Base-by-base conservation (phyloP, 2,888 invertebrate genomes). In the Chaitophorus viminalis region DNA sequence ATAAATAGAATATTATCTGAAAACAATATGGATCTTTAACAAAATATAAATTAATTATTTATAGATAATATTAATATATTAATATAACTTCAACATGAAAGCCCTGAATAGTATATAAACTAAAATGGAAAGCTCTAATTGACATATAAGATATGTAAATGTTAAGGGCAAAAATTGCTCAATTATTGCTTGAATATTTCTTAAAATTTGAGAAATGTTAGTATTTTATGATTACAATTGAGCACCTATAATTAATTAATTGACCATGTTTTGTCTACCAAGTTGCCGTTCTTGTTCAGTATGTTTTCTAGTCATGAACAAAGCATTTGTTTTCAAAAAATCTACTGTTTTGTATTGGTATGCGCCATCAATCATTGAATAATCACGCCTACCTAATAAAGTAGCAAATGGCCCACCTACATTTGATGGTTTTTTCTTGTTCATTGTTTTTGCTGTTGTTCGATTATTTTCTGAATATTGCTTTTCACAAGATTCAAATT, bases 301-400 rank as follows among this genome's bases (percentile, higher is more conserved):
- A 91, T 95, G 95, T 91, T 95, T 95, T 83, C 95, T 93, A 68
- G 96, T 97, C 89, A 95, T 94, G 92, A 96, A 97, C 91, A 98
- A 96, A 11, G 98, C 98, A 91, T 97, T 95, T 0, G 98, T 98
- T 93, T 97, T 98, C 83, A 97, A 93, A 92, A 98, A 98, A 92
- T 98, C 98, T 0, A 98, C 97, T 1, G 96, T 96, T 91, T 97
- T 90, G 81, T 90, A 90, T 70, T 90, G 90, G 11, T 90, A 90
- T n/a, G 90, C 89, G 11, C 21, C 29, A 81, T 87, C 87, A 81
- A 87, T 75, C 60, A 81, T 81, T 3, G 79, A 74, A 87, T 87
- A 87, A n/a, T 87, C 81, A 46, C 74, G 87, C 81, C 54, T 87
- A 31, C 46, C 46, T 46, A 65, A 31, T n/a, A 86, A 36, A 68